Conservation (phyloP, 2,888 invertebrate genomes). For the Lasioglossum villosulum region DNA sequence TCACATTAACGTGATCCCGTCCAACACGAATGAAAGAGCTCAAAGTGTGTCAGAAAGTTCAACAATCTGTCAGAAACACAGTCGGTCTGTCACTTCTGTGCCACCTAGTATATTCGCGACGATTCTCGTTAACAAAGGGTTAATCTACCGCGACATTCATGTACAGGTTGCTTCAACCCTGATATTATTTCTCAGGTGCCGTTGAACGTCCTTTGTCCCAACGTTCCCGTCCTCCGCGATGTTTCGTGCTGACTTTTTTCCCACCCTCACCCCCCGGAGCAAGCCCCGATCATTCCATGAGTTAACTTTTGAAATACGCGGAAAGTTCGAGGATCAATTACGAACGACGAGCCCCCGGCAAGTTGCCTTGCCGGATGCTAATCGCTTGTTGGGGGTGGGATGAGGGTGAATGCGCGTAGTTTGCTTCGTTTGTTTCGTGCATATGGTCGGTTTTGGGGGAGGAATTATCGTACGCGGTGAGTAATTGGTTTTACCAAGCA, state of each 20-base stretch:
- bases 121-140: slow-evolving; percentile 5
- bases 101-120: neutral
- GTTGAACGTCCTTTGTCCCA: slow-evolving; percentile 3
- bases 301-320: slow-evolving; percentile 27
- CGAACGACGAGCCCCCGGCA: slow-evolving; percentile 16
- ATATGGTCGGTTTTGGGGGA: slow-evolving; percentile 17
- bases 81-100: neutral
- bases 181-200: neutral
- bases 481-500: slow-evolving; percentile 30
- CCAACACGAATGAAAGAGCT: neutral
- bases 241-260: neutral
- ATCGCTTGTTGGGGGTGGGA: slow-evolving; percentile 11
- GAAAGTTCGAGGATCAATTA: slow-evolving; percentile 38
- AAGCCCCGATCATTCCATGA: slow-evolving; percentile 1
- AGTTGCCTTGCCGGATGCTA: slow-evolving; percentile 35
- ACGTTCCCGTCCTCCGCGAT: neutral
- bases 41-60: neutral
- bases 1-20: neutral
- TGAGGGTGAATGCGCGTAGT: slow-evolving; percentile 16
- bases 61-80: neutral
- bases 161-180: neutral
- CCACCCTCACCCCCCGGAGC: neutral
- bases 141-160: neutral
- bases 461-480: neutral
- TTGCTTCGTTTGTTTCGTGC: slow-evolving; percentile 28